Evolutionary conservation across 2,797 vertebrate genomes (phyloP).

Genomic region (Pseudocheirus occidentalis): DNA sequence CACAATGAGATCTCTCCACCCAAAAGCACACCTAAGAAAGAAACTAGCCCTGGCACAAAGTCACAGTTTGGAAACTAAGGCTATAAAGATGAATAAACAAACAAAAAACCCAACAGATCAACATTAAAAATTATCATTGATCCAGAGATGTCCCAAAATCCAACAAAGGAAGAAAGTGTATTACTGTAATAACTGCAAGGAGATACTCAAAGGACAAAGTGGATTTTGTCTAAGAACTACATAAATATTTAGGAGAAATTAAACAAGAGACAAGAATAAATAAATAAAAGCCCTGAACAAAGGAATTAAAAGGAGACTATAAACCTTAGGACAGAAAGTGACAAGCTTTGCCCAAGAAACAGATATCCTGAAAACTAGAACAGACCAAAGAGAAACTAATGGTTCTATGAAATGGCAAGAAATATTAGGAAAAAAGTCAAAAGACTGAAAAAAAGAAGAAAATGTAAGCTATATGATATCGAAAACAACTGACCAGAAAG

Average conservation of each 20-base stretch:
- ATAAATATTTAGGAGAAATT: neutral
- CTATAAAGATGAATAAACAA: neutral
- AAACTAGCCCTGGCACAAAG: neutral
- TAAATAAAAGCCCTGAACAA: neutral
- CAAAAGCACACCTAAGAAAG: neutral
- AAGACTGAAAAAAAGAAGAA: neutral
- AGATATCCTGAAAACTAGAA: neutral
- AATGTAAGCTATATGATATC: neutral
- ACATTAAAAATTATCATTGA: neutral
- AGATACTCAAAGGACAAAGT: neutral
- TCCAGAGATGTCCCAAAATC: neutral
- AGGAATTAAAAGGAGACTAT: neutral
- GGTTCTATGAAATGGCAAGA: neutral
- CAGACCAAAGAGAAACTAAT: neutral
- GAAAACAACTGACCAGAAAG: neutral
- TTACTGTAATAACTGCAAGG: neutral
- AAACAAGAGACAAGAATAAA: neutral
- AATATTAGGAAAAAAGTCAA: neutral
- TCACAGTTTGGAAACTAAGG: too few species aligned
- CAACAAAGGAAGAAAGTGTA: neutral
- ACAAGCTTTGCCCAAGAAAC: neutral
- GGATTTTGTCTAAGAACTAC: neutral
- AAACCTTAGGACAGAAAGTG: neutral
- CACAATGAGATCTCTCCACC: neutral
- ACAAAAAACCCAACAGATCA: neutral